Percentiles rank a stretch among this genome's conserved stretches.
These are phyloP conservation scores for Ammodytes marinus DNA, from an alignment of 2,113 vertebrate species.

Conservation along the genomic window DNA sequence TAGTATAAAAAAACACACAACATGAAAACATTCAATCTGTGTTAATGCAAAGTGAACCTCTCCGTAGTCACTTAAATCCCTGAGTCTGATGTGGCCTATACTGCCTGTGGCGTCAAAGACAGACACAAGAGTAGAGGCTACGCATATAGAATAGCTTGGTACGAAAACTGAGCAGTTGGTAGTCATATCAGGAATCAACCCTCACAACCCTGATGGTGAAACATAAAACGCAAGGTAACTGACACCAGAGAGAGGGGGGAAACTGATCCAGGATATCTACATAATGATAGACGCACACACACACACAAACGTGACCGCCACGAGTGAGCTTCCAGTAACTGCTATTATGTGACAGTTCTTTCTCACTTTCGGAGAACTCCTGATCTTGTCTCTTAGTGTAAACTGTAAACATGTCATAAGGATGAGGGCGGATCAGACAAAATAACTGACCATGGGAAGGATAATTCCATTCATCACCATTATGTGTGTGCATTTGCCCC, in stretches of 20 bases:
- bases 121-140: constrained; percentile 8
- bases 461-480: constrained; percentile 40
- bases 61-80: constrained; percentile 9
- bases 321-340: constrained; percentile 39
- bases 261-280: constrained; percentile 67
- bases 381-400: constrained; percentile 49
- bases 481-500: not conserved
- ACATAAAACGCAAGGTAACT: constrained; percentile 66
- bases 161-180: constrained; percentile 51
- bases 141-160: constrained; percentile 14
- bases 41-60: constrained; percentile 31
- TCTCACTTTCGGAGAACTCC: constrained; percentile 30
- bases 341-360: constrained; percentile 33
- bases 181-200: constrained; percentile 62
- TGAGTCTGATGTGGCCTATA: not conserved
- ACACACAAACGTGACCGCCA: not conserved
- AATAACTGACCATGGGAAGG: constrained; percentile 21
- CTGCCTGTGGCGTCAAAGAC: constrained; percentile 14
- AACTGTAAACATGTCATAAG: constrained; percentile 34
- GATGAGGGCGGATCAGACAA: constrained; percentile 28
- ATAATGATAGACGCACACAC: constrained; percentile 36
- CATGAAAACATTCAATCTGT: constrained; percentile 39
- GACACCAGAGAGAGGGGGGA: constrained; percentile 59
- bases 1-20: constrained; percentile 16
- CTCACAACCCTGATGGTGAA: constrained; percentile 63